Base-by-base conservation (phyloP, 1,140 invertebrate species). In the Phymastichus coffea region DNA sequence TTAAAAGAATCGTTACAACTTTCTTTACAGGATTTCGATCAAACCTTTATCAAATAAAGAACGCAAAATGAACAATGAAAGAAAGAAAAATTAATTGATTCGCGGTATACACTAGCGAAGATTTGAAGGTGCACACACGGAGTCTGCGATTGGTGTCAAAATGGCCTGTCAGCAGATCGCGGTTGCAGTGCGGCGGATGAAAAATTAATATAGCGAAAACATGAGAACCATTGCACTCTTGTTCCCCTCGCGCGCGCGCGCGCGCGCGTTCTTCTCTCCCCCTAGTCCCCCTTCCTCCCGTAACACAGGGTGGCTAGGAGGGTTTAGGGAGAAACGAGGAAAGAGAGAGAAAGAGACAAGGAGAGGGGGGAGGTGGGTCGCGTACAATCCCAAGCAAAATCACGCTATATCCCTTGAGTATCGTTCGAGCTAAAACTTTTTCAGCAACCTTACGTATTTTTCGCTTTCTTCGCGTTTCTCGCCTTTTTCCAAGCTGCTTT, bases 331-430 rank as follows among this genome's bases (percentile, higher is more conserved):
- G 72, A 69, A 72, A 72, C n/a, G 17, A 7, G 14, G 48, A 51
- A 20, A 6, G 49, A 60, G 49, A 46, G 25, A 35, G 38, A 30
- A 15, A 22, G 44, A 41, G 15, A 49, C 38, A 57, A 26, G 44
- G 37, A 52, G 35, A 62, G 64, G 67, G 66, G 69, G 66, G 68
- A 70, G 73, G 71, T 72, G 72, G 70, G 73, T 75, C 73, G 70
- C 72, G 76, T 80, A 80, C 74, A 78, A 71, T 69, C 71, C 47
- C 58, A 52, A 57, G 59, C 76, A 79, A 80, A 80, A 81, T 70
- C 53, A 35, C 63, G 68, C 71, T 70, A 73, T 64, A 68, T 70
- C 64, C 51, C 63, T 57, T 61, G 20, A 6, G 70, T 74, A 75
- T 54, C 72, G 66, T 64, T 60, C 61, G 40, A 52, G 58, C 59